A percentile compares a stretch with the other conserved stretches of the same genome.
Conservation (phyloP, 2,797 vertebrate species). For the Myripristis jacobus region DNA sequence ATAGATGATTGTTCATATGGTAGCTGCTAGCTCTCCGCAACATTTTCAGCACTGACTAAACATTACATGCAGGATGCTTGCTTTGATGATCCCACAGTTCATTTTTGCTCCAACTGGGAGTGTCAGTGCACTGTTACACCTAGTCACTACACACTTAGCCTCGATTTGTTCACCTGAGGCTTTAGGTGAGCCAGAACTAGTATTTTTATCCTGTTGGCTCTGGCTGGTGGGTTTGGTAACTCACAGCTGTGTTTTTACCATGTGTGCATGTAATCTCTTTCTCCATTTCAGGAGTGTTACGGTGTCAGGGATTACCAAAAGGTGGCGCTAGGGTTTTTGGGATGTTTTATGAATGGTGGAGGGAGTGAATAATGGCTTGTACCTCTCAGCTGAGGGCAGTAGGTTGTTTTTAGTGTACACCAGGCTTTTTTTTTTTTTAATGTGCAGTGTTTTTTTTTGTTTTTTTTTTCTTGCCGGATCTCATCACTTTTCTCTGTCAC, state of each 20-base stretch:
- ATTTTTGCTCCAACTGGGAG: neutral
- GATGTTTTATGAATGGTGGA: slow-evolving; percentile 2
- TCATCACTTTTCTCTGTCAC: neutral
- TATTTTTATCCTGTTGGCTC: slow-evolving; percentile 42
- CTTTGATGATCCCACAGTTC: neutral
- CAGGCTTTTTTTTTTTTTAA: neutral
- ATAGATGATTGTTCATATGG: slow-evolving; percentile 18
- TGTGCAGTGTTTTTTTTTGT: slow-evolving; percentile 9
- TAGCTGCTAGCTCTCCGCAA: neutral
- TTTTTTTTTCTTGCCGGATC: neutral
- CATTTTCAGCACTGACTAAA: slow-evolving; percentile 34
- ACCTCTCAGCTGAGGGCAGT: neutral
- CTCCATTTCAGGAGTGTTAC: slow-evolving; percentile 8
- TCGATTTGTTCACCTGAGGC: slow-evolving; percentile 30
- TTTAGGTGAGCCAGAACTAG: slow-evolving; percentile 16
- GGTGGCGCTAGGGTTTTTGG: slow-evolving; percentile 42
- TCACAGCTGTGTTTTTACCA: slow-evolving; percentile 5
- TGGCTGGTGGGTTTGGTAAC: slow-evolving; percentile 24
- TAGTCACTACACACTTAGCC: slow-evolving; percentile 32
- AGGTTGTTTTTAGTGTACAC: neutral
- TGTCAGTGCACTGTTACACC: neutral
- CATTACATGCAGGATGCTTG: neutral
- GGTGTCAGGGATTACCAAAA: slow-evolving; percentile 14
- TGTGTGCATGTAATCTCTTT: neutral
- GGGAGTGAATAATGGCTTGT: neutral